Percentiles rank a stretch among this genome's conserved stretches.
phyloP scores from a whole-genome alignment of 2,888 invertebrate species.

The Neelides folsomi region DNA sequence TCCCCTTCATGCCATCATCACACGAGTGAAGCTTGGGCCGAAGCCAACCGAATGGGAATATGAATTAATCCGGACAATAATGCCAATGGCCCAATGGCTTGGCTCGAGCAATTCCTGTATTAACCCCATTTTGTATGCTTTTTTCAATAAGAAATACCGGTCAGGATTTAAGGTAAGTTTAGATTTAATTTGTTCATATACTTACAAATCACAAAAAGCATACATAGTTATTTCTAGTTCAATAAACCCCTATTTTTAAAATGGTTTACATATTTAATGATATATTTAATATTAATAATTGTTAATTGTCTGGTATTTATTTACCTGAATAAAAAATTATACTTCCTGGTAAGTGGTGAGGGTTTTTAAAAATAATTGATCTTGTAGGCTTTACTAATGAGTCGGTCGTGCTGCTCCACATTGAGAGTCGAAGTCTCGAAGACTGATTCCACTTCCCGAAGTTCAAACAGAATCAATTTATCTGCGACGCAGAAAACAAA shows the following conservation, averaged over 20 bases:
- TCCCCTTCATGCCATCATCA: conserved; percentile 43
- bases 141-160: conserved; percentile 46
- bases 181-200: neutral
- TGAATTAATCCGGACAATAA: conserved; percentile 36
- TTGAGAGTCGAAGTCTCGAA: conserved; percentile 29
- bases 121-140: conserved; percentile 47
- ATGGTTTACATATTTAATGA: too few species aligned
- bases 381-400: conserved; percentile 37
- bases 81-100: conserved; percentile 44
- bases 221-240: too few species aligned
- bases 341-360: too few species aligned
- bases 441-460: conserved; percentile 27
- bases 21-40: conserved; percentile 38
- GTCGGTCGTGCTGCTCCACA: conserved; percentile 37
- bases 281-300: too few species aligned
- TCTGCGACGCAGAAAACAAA: conserved; percentile 4
- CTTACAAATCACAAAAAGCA: neutral
- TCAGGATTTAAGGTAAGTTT: conserved; percentile 39
- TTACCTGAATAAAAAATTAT: too few species aligned
- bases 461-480: conserved; percentile 28
- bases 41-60: conserved; percentile 34
- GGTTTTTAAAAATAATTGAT: too few species aligned
- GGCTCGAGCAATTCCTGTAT: conserved; percentile 47
- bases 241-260: too few species aligned
- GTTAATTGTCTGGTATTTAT: too few species aligned